These are phyloP conservation scores for Hoplostethus mediterraneus DNA, from an alignment of 2,797 vertebrate genomes.

Conservation along the genomic window DNA sequence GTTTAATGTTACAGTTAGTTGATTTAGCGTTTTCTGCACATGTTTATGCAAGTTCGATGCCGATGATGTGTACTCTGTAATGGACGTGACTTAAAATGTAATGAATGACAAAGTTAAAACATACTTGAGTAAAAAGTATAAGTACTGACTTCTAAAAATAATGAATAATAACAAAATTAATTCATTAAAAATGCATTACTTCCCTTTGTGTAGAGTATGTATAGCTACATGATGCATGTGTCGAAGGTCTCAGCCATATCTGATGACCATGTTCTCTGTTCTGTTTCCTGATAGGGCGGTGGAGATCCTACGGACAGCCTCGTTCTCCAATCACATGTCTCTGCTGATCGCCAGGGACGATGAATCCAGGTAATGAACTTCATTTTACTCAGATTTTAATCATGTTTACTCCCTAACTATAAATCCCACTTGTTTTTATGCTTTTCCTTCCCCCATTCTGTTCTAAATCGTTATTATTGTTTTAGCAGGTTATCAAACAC, in stretches of 20 bases:
- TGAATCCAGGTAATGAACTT: constrained; percentile 83
- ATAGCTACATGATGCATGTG: neutral
- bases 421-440: neutral
- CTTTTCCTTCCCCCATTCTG: neutral
- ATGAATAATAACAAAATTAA: too few relatives aligned
- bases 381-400: neutral
- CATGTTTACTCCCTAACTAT: neutral
- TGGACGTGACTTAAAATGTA: too few relatives aligned
- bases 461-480: neutral
- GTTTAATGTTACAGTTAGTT: too few relatives aligned
- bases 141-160: too few relatives aligned
- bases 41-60: too few relatives aligned
- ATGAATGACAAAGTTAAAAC: too few relatives aligned
- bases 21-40: too few relatives aligned
- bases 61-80: too few relatives aligned
- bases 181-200: too few relatives aligned
- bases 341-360: constrained; percentile 88
- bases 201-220: neutral
- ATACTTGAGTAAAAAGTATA: too few relatives aligned
- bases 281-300: constrained; percentile 83
- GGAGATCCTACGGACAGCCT: constrained; percentile 88
- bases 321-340: constrained; percentile 89
- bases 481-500: neutral
- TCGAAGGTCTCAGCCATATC: neutral
- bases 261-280: neutral